Evolutionary conservation across 1,140 invertebrate species (phyloP).

Genomic region (Platyscapa corneri): DNA sequence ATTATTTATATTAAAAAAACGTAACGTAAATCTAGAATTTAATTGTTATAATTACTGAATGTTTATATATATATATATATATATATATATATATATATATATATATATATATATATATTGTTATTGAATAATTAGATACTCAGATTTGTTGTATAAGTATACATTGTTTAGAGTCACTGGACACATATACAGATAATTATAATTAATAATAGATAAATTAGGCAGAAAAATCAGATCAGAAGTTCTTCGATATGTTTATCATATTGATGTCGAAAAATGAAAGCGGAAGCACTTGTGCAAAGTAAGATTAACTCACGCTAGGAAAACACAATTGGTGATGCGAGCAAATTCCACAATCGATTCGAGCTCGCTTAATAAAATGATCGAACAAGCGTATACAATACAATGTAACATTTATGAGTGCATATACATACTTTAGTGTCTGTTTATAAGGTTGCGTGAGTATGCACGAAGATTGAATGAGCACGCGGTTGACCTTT

Average conservation of each 20-base stretch:
- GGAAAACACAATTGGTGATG: neutral
- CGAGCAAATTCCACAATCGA: neutral
- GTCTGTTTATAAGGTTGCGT: neutral
- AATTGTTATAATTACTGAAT: too few species aligned
- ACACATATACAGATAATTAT: too few species aligned
- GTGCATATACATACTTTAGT: neutral
- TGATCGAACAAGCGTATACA: neutral
- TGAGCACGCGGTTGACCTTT: neutral
- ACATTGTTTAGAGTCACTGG: too few species aligned
- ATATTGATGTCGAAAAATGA: slow-evolving; percentile 22
- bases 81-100: too few species aligned
- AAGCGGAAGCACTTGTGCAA: slow-evolving; percentile 2
- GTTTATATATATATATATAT: too few species aligned
- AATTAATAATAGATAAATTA: neutral
- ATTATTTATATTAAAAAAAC: too few species aligned
- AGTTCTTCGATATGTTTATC: neutral
- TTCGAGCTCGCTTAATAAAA: neutral
- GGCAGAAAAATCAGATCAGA: neutral
- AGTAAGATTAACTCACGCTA: neutral
- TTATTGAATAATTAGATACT: too few species aligned
- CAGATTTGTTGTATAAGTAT: too few species aligned
- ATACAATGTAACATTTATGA: neutral
- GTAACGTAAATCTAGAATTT: too few species aligned
- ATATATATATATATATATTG: too few species aligned
- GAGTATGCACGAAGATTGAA: neutral